Percentiles rank a stretch among this genome's conserved stretches.
phyloP scores from a whole-genome alignment of 2,888 invertebrate genomes.

The Eupithecia centaureata region DNA sequence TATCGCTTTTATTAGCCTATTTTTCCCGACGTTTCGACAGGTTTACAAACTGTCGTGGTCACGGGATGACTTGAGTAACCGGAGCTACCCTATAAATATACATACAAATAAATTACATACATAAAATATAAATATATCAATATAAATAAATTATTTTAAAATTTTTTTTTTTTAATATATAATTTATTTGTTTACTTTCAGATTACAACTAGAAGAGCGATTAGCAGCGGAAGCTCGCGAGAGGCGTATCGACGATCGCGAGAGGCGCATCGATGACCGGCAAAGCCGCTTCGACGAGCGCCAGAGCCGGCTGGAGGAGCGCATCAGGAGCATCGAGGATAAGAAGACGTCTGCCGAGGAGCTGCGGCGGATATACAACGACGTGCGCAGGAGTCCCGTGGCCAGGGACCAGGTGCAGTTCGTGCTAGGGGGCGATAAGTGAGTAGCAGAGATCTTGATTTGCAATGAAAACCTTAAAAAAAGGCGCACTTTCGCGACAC shows the following conservation, averaged over 20 bases:
- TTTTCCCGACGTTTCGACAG: too few species aligned
- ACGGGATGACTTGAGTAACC: too few species aligned
- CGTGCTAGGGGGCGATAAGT: conserved; percentile 78
- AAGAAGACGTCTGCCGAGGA: conserved; percentile 55
- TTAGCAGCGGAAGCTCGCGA: conserved; percentile 75
- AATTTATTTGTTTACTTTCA: conserved; percentile 37
- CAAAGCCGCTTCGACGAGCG: conserved; percentile 67
- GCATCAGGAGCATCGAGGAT: conserved; percentile 54
- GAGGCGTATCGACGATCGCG: conserved; percentile 61
- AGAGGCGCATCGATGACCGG: conserved; percentile 58
- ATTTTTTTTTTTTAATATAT: too few species aligned
- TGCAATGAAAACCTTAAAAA: too few species aligned
- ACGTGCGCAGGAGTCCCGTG: conserved; percentile 68
- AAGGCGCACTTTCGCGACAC: too few species aligned
- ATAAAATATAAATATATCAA: not conserved
- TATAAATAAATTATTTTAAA: not conserved
- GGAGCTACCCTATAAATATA: too few species aligned
- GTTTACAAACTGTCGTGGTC: too few species aligned
- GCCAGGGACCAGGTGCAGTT: conserved; percentile 75
- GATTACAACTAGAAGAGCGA: conserved; percentile 77
- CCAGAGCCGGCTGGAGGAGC: conserved; percentile 64
- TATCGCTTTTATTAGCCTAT: too few species aligned
- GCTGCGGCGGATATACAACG: conserved; percentile 54
- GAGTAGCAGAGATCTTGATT: conserved; percentile 49
- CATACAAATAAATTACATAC: too few species aligned